A percentile compares a stretch with the other conserved stretches of the same genome.
Evolutionary conservation across 2,888 invertebrate species (phyloP).

Genomic region (Drosophila ezoana): DNA sequence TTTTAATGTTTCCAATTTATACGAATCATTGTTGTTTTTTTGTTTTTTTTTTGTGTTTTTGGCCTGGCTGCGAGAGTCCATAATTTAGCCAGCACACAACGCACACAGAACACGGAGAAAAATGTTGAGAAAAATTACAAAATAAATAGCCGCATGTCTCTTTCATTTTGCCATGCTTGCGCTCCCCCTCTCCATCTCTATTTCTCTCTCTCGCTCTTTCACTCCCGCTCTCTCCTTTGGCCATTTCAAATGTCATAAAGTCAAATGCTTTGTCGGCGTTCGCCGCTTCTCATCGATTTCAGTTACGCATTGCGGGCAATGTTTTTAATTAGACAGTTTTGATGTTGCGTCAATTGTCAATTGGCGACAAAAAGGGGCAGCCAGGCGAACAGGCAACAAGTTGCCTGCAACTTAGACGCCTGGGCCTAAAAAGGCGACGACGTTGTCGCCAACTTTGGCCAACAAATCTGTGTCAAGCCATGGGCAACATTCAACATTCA

Average conservation of each 20-base stretch:
- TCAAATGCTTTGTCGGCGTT: constrained; percentile 78
- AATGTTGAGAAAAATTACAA: constrained; percentile 74
- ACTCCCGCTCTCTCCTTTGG: background rate
- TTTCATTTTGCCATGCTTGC: constrained; percentile 9
- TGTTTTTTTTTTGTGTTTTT: constrained; percentile 18
- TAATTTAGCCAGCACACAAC: constrained; percentile 69
- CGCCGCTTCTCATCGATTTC: constrained; percentile 62
- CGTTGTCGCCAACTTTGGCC: constrained; percentile 79
- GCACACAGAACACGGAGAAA: constrained; percentile 10
- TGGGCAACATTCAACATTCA: constrained; percentile 64
- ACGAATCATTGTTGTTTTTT: constrained; percentile 78
- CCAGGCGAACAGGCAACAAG: constrained; percentile 39
- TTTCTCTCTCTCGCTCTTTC: background rate
- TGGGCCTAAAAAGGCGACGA: constrained; percentile 76
- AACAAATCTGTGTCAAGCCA: constrained; percentile 78
- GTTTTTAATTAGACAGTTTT: constrained; percentile 80
- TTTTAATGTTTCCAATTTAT: constrained; percentile 80
- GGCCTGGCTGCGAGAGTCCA: constrained; percentile 64
- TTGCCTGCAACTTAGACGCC: constrained; percentile 67
- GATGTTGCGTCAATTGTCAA: constrained; percentile 81
- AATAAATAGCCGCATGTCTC: constrained; percentile 66
- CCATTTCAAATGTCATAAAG: constrained; percentile 74
- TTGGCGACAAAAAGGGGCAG: constrained; percentile 63
- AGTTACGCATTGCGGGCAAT: constrained; percentile 76
- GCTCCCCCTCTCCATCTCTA: constrained; percentile 2